Percentiles rank a stretch among this genome's conserved stretches.
phyloP scores from a whole-genome alignment of 2,113 vertebrate genomes.

The Agapornis roseicollis region DNA sequence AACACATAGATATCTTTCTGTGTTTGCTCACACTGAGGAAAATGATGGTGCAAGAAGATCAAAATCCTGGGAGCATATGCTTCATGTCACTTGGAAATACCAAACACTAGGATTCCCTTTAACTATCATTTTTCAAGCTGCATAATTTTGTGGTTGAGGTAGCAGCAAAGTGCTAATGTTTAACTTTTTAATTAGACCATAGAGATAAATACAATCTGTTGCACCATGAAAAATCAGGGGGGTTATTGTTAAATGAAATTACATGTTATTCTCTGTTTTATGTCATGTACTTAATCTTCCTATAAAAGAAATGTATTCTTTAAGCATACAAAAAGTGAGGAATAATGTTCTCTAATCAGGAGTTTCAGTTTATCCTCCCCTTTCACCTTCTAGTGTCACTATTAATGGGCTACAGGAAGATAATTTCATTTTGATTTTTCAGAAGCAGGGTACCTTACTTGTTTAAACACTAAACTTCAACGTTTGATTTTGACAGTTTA shows the following conservation, averaged over 20 bases:
- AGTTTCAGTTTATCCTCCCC: neutral
- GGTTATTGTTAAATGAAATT: neutral
- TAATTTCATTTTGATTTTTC: neutral
- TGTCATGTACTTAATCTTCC: neutral
- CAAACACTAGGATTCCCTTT: neutral
- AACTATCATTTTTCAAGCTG: neutral
- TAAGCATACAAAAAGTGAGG: neutral
- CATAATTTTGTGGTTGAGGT: slow-evolving; percentile 26
- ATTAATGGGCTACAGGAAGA: neutral
- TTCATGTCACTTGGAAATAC: slow-evolving; percentile 6
- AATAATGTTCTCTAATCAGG: neutral
- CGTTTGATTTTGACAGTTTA: neutral
- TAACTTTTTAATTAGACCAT: slow-evolving; percentile 31
- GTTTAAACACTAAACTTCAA: neutral
- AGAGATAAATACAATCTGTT: slow-evolving; percentile 16
- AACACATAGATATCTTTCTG: neutral
- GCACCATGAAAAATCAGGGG: neutral
- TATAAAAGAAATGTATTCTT: neutral
- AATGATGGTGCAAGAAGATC: neutral
- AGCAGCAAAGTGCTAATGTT: slow-evolving; percentile 33
- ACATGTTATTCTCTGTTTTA: neutral
- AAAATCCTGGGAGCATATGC: slow-evolving; percentile 5
- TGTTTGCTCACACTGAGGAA: neutral
- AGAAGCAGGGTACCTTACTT: neutral
- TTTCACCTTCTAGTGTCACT: neutral